Base-by-base conservation (phyloP, 2,888 invertebrate genomes). In the Hydriomena furcata region DNA sequence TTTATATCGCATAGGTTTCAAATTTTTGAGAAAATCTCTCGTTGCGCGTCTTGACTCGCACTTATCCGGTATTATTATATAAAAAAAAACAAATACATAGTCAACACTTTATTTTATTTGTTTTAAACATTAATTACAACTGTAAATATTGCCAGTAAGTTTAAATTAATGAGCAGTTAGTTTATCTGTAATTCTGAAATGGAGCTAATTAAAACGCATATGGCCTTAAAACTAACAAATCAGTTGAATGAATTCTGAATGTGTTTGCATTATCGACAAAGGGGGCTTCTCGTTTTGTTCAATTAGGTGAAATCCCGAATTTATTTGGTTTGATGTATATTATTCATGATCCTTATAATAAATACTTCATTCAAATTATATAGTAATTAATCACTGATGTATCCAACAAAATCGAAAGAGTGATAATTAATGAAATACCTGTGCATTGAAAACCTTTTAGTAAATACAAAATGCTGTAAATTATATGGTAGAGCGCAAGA, bases 301-400 rank as follows among this genome's bases (percentile, higher is more conserved):
- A 58, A 55, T 55, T 61, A 49, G 45, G 46, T 58, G 61, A 61
- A 55, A 55, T 60, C 43, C 12, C 36, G 25, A 11, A n/a, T 31
- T 37, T 12, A 17, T 20, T 31, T 32, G n/a, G 5, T 45, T 23
- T 34, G 32, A 38, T 31, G 37, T 32, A 20, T 21, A 7, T 34
- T 20, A 27, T 27, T 24, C 17, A 17, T 37, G 20, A 1, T 7
- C 21, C 1, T 10, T 21, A 7, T 11, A 10, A 35, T 20, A 8
- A 8, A n/a, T 32, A 8, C 8, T 25, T 8, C 1, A 2, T 2
- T 25, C 4, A n/a, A 2, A 7, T 2, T 25, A 25, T n/a, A 7
- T 7, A 2, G 7, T 8, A 5, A 24, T 1, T 6, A 24, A 5
- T 1, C 24, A 24, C 4, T 24, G 6, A n/a, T 25, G 7, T n/a